phyloP scores from a whole-genome alignment of 2,113 vertebrate species.

The Paedocypris sp. region DNA sequence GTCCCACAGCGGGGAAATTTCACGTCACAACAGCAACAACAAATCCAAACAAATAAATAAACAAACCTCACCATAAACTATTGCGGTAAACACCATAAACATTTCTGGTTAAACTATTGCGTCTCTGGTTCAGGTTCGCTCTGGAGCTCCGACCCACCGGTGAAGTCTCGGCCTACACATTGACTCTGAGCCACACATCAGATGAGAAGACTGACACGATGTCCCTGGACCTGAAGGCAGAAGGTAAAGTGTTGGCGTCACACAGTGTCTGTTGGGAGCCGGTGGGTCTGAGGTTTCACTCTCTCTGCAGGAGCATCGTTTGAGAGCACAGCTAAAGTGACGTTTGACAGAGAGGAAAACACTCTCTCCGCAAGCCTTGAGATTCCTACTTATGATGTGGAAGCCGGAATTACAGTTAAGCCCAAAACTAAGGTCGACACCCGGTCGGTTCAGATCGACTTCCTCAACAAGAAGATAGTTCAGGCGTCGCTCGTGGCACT shows the following conservation, averaged over 20 bases:
- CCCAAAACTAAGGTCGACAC: constrained; percentile 51
- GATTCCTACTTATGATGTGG: constrained; percentile 68
- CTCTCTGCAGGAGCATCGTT: constrained; percentile 55
- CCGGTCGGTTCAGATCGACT: constrained; percentile 66
- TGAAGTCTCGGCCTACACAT: constrained; percentile 71
- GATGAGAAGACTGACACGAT: constrained; percentile 65
- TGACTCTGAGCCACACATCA: constrained; percentile 59
- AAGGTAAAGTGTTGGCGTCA: constrained; percentile 63
- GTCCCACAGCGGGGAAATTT: too few relatives aligned
- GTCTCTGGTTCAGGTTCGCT: constrained; percentile 70
- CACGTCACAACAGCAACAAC: too few relatives aligned
- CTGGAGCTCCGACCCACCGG: constrained; percentile 74
- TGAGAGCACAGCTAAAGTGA: constrained; percentile 62
- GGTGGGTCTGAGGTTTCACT: not conserved
- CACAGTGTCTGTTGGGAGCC: too few relatives aligned
- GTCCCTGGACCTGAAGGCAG: constrained; percentile 63
- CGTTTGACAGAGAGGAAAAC: constrained; percentile 67
- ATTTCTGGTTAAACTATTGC: too few relatives aligned
- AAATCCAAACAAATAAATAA: too few relatives aligned
- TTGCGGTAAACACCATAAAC: too few relatives aligned
- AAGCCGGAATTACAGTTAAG: constrained; percentile 67
- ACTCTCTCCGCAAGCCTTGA: constrained; percentile 66
- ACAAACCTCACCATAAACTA: too few relatives aligned
- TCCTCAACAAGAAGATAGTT: constrained; percentile 72
- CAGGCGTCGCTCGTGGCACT: constrained; percentile 69